Base-by-base conservation (phyloP, 2,797 vertebrate genomes). In the Ceryle rudis region DNA sequence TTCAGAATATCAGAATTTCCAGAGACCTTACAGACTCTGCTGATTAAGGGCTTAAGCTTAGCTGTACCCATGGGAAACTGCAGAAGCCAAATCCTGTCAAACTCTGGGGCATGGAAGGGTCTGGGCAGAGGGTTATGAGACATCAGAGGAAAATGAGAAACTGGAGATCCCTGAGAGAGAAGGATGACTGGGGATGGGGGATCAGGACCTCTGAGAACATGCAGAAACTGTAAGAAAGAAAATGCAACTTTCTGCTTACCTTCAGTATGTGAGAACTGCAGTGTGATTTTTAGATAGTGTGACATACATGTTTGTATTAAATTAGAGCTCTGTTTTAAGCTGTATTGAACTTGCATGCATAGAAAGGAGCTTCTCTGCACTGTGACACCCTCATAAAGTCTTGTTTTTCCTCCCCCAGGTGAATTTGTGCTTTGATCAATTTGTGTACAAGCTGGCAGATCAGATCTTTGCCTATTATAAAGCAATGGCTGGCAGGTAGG, bases 401-500 rank as follows among this genome's bases (percentile, higher is more conserved):
- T 84, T 93, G 39, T 58, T 95, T 95, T 85, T 87, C 79, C 72
- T 93, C 60, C 72, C 47, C 26, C 83, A 99, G 99, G 99, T 99
- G 84, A 99, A 99, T 98, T 98, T 99, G 95, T 99, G 99, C 98
- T 99, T 99, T 91, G 99, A 99, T 97, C 99, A 99, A 97, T 99
- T 99, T 97, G 99, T 99, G 87, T 99, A 99, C 98, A 99, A 99
- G 98, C 97, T 99, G 97, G 99, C 99, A 5, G 99, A 99, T 98
- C 99, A 99, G 98, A 99, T 99, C 97, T 99, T 99, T 96, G 99
- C 99, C 85, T 99, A 99, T 98, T 99, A 99, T 97, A 99, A 99
- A 98, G 99, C 99, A 52, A 99, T 99, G 99, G 99, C 99, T 18
- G 99, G 99, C 98, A 99, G 99, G 99, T 99, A 98, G 70, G 98